A percentile compares a stretch with the other conserved stretches of the same genome.
phyloP scores from a whole-genome alignment of 2,113 vertebrate species.

The Tricholaema leucomelas region DNA sequence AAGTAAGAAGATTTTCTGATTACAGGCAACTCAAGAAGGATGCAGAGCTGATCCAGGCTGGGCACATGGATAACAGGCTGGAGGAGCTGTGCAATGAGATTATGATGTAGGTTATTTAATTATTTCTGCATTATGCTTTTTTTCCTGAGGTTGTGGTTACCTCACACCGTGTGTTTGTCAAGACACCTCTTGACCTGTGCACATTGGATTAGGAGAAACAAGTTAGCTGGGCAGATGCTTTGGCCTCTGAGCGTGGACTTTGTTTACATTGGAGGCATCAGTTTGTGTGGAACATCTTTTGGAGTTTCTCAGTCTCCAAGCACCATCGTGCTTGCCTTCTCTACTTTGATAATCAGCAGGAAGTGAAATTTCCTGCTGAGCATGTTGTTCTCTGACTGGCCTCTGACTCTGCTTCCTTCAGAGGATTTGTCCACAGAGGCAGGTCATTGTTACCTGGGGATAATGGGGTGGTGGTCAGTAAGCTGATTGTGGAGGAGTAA shows the following conservation, averaged over 20 bases:
- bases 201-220: background rate
- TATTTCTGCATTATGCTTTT: background rate
- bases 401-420: background rate
- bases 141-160: background rate
- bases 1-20: constrained; percentile 21
- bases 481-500: background rate
- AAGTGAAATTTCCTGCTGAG: background rate
- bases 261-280: background rate
- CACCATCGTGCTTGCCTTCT: background rate
- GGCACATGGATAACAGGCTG: constrained; percentile 93
- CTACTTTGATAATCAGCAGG: background rate
- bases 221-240: background rate
- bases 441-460: background rate
- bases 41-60: constrained; percentile 92
- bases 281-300: background rate
- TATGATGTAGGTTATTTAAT: constrained; percentile 81
- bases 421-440: background rate
- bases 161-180: background rate
- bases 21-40: constrained; percentile 95
- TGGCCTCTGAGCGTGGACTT: background rate
- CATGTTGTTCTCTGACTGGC: background rate
- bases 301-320: background rate
- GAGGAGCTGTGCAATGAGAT: constrained; percentile 94
- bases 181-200: background rate
- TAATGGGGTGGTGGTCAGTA: background rate